phyloP scores from a whole-genome alignment of 53 echinoderm and acorn worm genomes.

The Luidia sarsii region DNA sequence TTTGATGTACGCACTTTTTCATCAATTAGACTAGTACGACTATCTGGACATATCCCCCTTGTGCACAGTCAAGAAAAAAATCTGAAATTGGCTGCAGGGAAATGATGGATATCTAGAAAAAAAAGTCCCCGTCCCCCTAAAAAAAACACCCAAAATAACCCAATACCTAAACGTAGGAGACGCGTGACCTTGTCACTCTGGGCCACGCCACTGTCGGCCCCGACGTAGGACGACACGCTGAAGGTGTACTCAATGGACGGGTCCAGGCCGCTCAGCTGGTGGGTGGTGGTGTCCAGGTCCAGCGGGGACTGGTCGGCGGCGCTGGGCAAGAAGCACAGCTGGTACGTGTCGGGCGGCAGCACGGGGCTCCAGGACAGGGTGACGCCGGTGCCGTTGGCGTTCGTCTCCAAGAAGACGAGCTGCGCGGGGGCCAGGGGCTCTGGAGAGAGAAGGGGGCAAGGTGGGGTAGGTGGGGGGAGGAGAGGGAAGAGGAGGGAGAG shows the following conservation, averaged over 20 bases:
- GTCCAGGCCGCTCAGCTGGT: constrained; percentile 23
- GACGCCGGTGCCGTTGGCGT: background rate
- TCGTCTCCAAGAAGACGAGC: constrained; percentile 2
- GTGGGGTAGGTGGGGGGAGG: too few species aligned
- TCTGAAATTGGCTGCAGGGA: too few species aligned
- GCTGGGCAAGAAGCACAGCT: constrained; percentile 13
- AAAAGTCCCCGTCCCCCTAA: too few species aligned
- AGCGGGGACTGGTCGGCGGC: background rate
- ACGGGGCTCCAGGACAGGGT: constrained; percentile 41
- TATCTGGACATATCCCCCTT: too few species aligned
- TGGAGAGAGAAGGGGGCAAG: too few species aligned
- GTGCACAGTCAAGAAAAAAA: too few species aligned
- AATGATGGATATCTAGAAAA: too few species aligned
- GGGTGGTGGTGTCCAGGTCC: background rate
- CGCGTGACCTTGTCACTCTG: constrained; percentile 65
- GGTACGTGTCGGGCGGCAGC: constrained; percentile 19
- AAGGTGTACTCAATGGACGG: constrained; percentile 58
- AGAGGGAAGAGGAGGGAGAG: too few species aligned
- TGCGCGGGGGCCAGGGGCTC: constrained; percentile 34
- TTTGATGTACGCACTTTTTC: too few species aligned
- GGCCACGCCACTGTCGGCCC: background rate
- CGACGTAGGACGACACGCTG: constrained; percentile 52
- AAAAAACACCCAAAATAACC: too few species aligned
- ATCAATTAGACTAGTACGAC: too few species aligned
- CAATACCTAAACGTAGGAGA: constrained; percentile 59